These are phyloP conservation scores for Sylvilagus bachmani DNA, from an alignment of 2,113 vertebrate species.

Conservation along the genomic window DNA sequence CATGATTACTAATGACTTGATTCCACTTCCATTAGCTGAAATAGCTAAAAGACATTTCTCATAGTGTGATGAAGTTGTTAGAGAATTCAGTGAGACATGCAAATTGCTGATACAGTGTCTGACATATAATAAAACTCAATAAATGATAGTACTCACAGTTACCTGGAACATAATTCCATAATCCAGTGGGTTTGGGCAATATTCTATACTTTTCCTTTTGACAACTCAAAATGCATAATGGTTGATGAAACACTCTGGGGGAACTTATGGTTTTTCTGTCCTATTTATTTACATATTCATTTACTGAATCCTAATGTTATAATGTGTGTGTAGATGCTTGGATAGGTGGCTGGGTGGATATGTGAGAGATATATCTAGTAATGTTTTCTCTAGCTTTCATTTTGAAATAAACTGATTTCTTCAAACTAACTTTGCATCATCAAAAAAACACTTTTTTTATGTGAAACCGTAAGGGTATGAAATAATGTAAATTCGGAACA, in stretches of 20 bases:
- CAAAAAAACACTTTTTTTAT: not conserved
- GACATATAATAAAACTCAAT: not conserved
- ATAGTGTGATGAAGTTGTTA: not conserved
- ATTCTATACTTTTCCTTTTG: not conserved
- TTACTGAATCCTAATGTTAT: conserved; percentile 37
- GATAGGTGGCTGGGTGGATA: not conserved
- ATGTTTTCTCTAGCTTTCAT: not conserved
- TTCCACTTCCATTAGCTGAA: not conserved
- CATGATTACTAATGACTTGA: not conserved
- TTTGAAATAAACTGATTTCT: not conserved
- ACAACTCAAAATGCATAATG: not conserved
- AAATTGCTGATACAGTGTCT: not conserved
- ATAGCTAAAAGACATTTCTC: not conserved
- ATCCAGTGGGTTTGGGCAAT: not conserved
- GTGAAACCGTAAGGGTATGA: not conserved
- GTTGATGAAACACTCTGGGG: not conserved
- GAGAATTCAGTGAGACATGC: not conserved
- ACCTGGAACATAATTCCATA: not conserved
- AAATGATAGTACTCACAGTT: not conserved
- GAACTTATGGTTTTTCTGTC: not conserved
- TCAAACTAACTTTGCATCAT: not conserved
- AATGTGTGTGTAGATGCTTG: not conserved
- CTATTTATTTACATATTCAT: not conserved
- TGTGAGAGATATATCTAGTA: not conserved
- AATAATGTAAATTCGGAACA: not conserved